Base-by-base conservation (phyloP, 2,113 vertebrate genomes). In the Corythornis madagascariensis region DNA sequence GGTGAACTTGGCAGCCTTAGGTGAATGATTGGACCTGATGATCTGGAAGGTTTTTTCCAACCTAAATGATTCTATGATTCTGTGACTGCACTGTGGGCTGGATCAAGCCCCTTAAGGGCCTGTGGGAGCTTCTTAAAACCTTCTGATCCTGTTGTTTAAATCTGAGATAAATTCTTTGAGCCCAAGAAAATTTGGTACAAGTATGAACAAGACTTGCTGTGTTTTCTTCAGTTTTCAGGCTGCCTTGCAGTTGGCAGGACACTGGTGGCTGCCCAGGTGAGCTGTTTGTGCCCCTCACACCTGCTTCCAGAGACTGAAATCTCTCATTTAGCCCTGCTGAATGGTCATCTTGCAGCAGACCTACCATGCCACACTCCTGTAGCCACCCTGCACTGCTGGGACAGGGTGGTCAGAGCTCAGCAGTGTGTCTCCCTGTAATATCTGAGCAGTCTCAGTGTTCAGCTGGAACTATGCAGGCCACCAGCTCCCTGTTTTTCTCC, bases 101-200 rank as follows among this genome's bases (percentile, higher is more conserved):
- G 9, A 82, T 69, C 0, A 4, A 92, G 35, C 57, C 50, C 50
- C 67, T 86, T 81, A 38, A 0, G 29, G 86, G 76, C 60, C 24
- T 3, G 9, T 77, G 43, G 76, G 57, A 90, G 47, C 13, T 33
- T 88, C 83, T 88, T 83, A 69, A 86, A 95, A n/a, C 53, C 47
- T n/a, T 89, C 64, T 86, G 72, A 91, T 86, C 83, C 77, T 86
- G 33, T 76, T 92, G 78, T 79, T 93, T 95, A 90, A 93, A 73
- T 84, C 66, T 81, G 61, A 66, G 53, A 65, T 45, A 84, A 94
- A 84, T 72, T 45, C 69, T 90, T 89, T 82, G 77, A 89, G 63
- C 50, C 55, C 56, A 18, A 28, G 59, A 94, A 75, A 82, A 79
- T n/a, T 71, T 69, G 45, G 28, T 84, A 29, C 50, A 69, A 72